phyloP scores from a whole-genome alignment of 2,888 invertebrate species.

The Hanleya hanleyi region DNA sequence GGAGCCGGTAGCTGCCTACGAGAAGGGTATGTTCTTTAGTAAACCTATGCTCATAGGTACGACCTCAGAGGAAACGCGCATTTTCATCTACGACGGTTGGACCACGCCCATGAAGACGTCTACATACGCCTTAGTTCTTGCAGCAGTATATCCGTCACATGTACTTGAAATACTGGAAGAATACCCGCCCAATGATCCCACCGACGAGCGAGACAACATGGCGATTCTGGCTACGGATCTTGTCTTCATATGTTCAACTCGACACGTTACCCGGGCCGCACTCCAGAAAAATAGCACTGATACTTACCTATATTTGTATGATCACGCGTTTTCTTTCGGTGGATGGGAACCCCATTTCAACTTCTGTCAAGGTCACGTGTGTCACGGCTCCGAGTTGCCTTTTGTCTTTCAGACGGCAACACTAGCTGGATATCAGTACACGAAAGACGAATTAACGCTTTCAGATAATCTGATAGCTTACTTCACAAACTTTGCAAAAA shows the following conservation, averaged over 20 bases:
- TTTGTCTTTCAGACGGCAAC: conserved; percentile 52
- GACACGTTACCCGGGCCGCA: conserved; percentile 42
- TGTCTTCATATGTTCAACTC: conserved; percentile 52
- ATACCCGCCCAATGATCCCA: conserved; percentile 40
- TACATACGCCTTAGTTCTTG: conserved; percentile 41
- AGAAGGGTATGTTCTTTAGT: conserved; percentile 31
- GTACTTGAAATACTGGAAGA: conserved; percentile 37
- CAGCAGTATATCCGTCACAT: conserved; percentile 44
- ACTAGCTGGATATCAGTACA: conserved; percentile 45
- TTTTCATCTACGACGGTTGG: conserved; percentile 56
- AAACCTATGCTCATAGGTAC: conserved; percentile 59
- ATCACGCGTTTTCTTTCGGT: conserved; percentile 52
- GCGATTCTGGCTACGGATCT: conserved; percentile 49
- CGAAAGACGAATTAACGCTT: conserved; percentile 44
- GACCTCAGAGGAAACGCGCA: conserved; percentile 51
- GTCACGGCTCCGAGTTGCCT: conserved; percentile 62
- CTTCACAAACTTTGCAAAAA: conserved; percentile 68
- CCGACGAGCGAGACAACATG: conserved; percentile 42
- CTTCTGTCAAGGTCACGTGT: conserved; percentile 56
- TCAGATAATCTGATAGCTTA: conserved; percentile 49
- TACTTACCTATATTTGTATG: conserved; percentile 52
- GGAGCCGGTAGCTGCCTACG: conserved; percentile 47
- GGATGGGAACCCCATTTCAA: conserved; percentile 53
- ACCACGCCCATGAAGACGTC: conserved; percentile 34
- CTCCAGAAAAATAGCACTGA: conserved; percentile 18